phyloP scores from a whole-genome alignment of 2,797 vertebrate species.

The Columba guinea region DNA sequence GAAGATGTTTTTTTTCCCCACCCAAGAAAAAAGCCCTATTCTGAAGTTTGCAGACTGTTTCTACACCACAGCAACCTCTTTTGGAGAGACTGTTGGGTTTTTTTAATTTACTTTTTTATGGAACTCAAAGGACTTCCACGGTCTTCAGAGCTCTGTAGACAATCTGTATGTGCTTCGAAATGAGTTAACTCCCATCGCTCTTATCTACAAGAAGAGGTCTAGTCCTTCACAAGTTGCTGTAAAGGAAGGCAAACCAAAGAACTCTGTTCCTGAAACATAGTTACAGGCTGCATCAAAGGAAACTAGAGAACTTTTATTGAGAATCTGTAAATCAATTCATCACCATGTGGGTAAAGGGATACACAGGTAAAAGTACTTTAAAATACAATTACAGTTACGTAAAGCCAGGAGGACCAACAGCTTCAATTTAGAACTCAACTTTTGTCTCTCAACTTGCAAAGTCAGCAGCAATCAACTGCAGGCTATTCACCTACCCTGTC shows the following conservation, averaged over 20 bases:
- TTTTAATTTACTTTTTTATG: background rate
- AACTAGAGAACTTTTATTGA: background rate
- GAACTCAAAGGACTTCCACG: background rate
- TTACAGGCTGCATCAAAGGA: background rate
- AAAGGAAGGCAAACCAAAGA: background rate
- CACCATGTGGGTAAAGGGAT: background rate
- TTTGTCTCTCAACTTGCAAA: background rate
- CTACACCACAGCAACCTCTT: background rate
- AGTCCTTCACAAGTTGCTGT: background rate
- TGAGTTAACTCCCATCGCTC: background rate
- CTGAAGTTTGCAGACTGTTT: background rate
- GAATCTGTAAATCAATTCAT: background rate
- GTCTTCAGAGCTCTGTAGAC: background rate
- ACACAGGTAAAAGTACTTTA: background rate
- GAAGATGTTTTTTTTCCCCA: background rate
- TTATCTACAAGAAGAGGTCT: background rate
- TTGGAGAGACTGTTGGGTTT: background rate
- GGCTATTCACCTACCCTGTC: background rate
- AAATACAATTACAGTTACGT: background rate
- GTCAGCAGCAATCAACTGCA: background rate
- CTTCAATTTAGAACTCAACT: background rate
- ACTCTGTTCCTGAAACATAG: background rate
- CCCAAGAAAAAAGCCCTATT: background rate
- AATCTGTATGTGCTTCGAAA: background rate
- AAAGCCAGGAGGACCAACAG: background rate